phyloP scores from a whole-genome alignment of 1,140 invertebrate species.

The Penaeus chinensis region DNA sequence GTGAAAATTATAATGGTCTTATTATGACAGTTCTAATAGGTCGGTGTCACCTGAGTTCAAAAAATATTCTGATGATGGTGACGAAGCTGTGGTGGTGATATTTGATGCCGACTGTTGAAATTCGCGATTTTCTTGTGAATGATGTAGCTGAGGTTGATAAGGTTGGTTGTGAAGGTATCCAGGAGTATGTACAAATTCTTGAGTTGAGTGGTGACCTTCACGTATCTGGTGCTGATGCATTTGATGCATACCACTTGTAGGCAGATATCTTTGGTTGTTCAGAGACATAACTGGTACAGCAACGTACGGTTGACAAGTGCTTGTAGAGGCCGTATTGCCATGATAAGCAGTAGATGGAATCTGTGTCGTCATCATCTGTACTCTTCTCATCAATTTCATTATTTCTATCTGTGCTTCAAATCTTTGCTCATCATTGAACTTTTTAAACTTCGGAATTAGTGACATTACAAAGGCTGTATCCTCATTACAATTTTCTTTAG shows the following conservation, averaged over 20 bases:
- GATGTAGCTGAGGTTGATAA: slow-evolving; percentile 37
- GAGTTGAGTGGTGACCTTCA: slow-evolving; percentile 29
- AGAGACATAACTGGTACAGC: too few species aligned
- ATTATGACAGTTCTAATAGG: slow-evolving; percentile 32
- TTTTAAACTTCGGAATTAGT: too few species aligned
- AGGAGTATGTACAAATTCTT: slow-evolving; percentile 24
- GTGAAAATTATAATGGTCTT: too few species aligned
- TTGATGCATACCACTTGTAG: slow-evolving; percentile 21
- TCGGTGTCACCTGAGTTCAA: slow-evolving; percentile 27
- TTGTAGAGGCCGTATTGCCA: too few species aligned
- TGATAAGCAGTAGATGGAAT: too few species aligned
- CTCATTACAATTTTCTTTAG: too few species aligned
- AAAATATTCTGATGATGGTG: slow-evolving; percentile 33
- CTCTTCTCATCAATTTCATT: too few species aligned
- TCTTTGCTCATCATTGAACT: too few species aligned
- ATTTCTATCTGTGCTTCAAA: too few species aligned
- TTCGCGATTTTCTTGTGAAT: slow-evolving; percentile 11
- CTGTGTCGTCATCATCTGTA: too few species aligned
- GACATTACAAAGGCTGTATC: too few species aligned
- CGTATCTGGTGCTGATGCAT: slow-evolving; percentile 37
- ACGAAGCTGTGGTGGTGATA: slow-evolving; percentile 17
- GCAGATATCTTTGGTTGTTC: slow-evolving; percentile 29
- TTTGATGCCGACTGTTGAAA: slow-evolving; percentile 33
- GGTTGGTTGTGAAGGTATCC: slow-evolving; percentile 29
- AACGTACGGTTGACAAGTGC: too few species aligned